Base-by-base conservation (phyloP, 2,888 invertebrate genomes). In the Pomacea canaliculata region DNA sequence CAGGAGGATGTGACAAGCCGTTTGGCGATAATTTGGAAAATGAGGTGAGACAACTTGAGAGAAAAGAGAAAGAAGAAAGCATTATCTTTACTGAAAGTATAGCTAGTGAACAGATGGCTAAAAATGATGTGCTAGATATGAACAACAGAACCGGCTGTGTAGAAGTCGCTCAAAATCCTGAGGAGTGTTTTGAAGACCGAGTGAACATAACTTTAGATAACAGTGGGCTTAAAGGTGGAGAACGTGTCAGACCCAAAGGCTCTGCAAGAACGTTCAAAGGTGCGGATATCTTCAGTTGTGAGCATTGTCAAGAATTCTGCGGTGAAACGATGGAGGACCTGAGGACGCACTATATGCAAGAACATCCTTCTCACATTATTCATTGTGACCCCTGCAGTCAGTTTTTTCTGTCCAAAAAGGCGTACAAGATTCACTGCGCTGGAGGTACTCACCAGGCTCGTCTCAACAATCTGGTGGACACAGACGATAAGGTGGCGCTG, bases 301-400 rank as follows among this genome's bases (percentile, higher is more conserved):
- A 12, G 48, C 68, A 68, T 12, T 68, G 68, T 68, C 51, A 56
- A 16, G 68, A 68, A 46, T 9, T 69, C 63, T 51, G 74, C 73
- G 12, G 74, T 77, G 19, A 80, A 74, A 73, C 80, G n/a, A 86
- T 87, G 70, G 80, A 82, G 49, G 86, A 86, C 51, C 78, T 89
- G 13, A 78, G 87, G 62, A 83, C 85, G 4, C 89, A 89, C 79
- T 87, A 85, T 73, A 79, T 87, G 59, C 82, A 84, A 19, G 80
- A 79, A 13, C 89, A 89, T 77, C 85, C 86, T 12, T 80, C 80
- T 23, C 77, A 85, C 49, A 82, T 87, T 18, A 80, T 83, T 51
- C 79, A 82, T 13, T 89, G 89, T 80, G 83, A 85, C 49, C 76
- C 85, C 0, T 90, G 90, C 80, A 85, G 85, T 68, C 79, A 85